Base-by-base conservation (phyloP, 2,113 vertebrate genomes). In the Aegypius monachus region DNA sequence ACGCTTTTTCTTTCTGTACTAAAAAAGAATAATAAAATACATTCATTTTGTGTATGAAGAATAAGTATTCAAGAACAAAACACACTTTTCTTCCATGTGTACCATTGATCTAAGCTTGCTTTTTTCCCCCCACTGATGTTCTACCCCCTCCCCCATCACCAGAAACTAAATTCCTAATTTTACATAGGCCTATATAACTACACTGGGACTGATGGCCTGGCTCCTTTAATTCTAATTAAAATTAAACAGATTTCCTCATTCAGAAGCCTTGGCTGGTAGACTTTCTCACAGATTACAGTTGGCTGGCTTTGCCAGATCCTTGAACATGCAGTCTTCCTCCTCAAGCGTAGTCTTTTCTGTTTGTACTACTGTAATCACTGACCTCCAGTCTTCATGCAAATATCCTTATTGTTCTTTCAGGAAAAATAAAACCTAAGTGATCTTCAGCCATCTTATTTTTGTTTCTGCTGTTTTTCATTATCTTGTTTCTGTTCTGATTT, bases 401-500 rank as follows among this genome's bases (percentile, higher is more conserved):
- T 59, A 67, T 17, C n/a, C 16, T 42, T 40, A 10, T 6, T 20
- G 12, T 23, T 34, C 42, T 26, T 52, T 50, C 15, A 26, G 29
- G 26, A 23, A 72, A 58, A 73, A 62, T 83, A 38, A 88, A 78
- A 32, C 43, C 31, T 29, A 38, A 13, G 20, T 67, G 23, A 55
- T 45, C 21, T 77, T 32, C 29, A 47, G 7, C 38, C 68, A 52
- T 36, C 16, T 93, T 53, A 68, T 31, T 80, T 93, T 90, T 97
- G 96, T 80, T 98, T 98, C 83, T 98, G 98, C 48, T 98, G 97
- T 86, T 98, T 99, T 93, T 97, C 97, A 23, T 97, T 96, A 16
- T 98, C 97, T 53, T 98, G 98, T 97, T 98, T 99, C 92, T 98
- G 97, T 78, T 98, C 81, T 73, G 98, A 93, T 55, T 97, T 92